Evolutionary conservation across 2,888 invertebrate genomes (phyloP).

Genomic region (Zhengitettix transpicula): DNA sequence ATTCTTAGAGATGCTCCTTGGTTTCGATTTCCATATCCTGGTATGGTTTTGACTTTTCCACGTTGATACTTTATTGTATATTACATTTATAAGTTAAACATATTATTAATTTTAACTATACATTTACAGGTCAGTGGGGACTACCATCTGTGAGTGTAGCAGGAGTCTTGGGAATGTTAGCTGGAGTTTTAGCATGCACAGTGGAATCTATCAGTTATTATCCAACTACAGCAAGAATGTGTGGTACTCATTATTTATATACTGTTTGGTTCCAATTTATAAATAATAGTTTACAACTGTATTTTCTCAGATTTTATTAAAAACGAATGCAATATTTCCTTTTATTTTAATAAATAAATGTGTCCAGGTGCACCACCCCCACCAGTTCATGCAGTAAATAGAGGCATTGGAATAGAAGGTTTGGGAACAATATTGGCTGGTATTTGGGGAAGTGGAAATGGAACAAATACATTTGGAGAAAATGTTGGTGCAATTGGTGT

Average conservation of each 20-base stretch:
- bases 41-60: conserved; percentile 21
- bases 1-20: conserved; percentile 58
- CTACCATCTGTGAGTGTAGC: conserved; percentile 47
- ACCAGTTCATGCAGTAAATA: conserved; percentile 71
- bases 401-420: conserved; percentile 73
- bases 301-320: not conserved
- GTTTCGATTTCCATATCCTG: conserved; percentile 68
- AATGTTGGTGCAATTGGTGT: conserved; percentile 82
- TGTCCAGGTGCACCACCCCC: conserved; percentile 59
- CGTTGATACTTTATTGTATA: not conserved
- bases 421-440: conserved; percentile 71
- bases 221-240: conserved; percentile 75
- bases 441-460: conserved; percentile 72
- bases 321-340: not conserved
- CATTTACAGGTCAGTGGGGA: conserved; percentile 53
- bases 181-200: conserved; percentile 61
- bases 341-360: not conserved
- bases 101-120: not conserved
- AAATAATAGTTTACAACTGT: not conserved
- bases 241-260: conserved; percentile 35
- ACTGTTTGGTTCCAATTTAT: too few species aligned
- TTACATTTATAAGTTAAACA: too few species aligned
- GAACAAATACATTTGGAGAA: conserved; percentile 78
- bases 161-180: conserved; percentile 59
- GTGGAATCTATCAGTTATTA: conserved; percentile 79